These are phyloP conservation scores for Drosophila prosaltans DNA, from an alignment of 1,140 invertebrate genomes.

Conservation along the genomic window DNA sequence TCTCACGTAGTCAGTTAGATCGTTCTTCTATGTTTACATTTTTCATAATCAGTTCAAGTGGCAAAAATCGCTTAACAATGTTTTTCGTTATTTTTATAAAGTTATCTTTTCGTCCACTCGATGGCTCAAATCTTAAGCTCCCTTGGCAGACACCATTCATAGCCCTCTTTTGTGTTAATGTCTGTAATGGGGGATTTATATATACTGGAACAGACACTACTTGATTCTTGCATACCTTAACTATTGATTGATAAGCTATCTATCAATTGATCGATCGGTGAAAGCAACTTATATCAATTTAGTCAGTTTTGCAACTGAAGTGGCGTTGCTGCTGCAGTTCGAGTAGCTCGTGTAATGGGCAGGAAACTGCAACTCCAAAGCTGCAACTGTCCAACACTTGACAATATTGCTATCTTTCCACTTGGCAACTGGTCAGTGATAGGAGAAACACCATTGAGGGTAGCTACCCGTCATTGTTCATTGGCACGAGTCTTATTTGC, in stretches of 20 bases:
- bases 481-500: slow-evolving; percentile 26
- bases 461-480: slow-evolving; percentile 9
- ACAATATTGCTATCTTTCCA: slow-evolving; percentile 1
- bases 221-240: not conserved
- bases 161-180: not conserved
- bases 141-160: not conserved
- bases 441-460: not conserved
- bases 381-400: not conserved
- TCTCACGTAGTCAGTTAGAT: not conserved
- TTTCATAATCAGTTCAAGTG: not conserved
- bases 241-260: slow-evolving; percentile 3
- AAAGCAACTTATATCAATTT: slow-evolving; percentile 9
- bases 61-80: not conserved
- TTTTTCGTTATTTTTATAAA: not conserved
- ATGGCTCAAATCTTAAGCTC: not conserved
- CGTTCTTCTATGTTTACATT: not conserved
- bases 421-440: not conserved
- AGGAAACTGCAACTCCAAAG: slow-evolving; percentile 6
- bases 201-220: not conserved
- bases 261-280: not conserved
- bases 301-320: slow-evolving; percentile 7
- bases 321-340: not conserved
- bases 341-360: slow-evolving; percentile 6
- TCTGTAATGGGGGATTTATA: too few species aligned
- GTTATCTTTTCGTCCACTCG: not conserved